phyloP scores from a whole-genome alignment of 2,888 invertebrate genomes.

The Meloe dianella region DNA sequence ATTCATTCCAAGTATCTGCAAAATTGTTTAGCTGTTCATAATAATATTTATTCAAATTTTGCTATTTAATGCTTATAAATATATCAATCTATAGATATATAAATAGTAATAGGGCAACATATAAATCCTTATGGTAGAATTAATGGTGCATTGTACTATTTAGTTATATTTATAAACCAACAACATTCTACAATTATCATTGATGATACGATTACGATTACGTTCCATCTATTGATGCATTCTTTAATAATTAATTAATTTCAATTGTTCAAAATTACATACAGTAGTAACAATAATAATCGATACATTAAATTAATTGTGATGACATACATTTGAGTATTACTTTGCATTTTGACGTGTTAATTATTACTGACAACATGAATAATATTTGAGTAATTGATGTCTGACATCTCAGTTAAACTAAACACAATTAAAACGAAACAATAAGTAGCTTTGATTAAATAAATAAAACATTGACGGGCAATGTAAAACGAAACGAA shows the following conservation, averaged over 20 bases:
- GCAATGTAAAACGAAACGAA: no score
- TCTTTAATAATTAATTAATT: conserved; percentile 24
- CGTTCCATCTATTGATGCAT: conserved; percentile 17
- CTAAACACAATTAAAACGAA: neutral
- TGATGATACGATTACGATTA: conserved; percentile 20
- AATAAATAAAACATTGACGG: no score
- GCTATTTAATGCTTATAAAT: neutral
- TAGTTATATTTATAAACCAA: conserved; percentile 11
- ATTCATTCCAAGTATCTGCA: no score
- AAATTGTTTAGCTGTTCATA: no score
- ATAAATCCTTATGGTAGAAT: neutral
- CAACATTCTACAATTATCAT: conserved; percentile 23
- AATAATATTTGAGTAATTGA: conserved; percentile 12
- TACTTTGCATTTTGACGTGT: conserved; percentile 19
- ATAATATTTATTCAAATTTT: neutral
- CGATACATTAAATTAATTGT: conserved; percentile 6
- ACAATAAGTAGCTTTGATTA: neutral
- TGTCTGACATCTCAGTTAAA: neutral
- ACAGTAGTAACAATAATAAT: conserved; percentile 8
- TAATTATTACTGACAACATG: conserved; percentile 18
- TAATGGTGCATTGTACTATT: conserved; percentile 22
- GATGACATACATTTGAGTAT: neutral
- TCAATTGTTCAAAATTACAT: conserved; percentile 24
- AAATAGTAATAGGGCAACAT: neutral
- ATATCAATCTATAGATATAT: neutral